A percentile compares a stretch with the other conserved stretches of the same genome.
Conservation (phyloP, 1,140 invertebrate species). For the Littorina saxatilis region DNA sequence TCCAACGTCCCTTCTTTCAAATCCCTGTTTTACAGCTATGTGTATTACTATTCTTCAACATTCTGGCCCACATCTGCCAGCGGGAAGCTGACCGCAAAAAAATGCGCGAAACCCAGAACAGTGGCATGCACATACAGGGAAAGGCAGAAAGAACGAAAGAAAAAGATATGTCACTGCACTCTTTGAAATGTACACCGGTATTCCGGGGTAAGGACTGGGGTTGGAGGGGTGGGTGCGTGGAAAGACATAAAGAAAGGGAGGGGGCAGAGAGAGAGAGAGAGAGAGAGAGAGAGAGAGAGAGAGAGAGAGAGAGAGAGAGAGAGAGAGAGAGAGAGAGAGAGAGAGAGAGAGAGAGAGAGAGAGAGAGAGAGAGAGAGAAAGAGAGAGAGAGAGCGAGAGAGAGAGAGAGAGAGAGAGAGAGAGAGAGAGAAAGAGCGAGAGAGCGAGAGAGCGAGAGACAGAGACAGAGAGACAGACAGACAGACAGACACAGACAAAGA, state of each 20-base stretch:
- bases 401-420: no score
- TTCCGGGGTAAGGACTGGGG: not conserved
- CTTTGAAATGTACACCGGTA: no score
- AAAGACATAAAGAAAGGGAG: slow-evolving; percentile 1
- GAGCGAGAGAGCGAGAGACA: no score
- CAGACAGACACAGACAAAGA: not conserved
- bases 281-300: slow-evolving; percentile 28
- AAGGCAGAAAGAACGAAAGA: not conserved
- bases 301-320: not conserved
- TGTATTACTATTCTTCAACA: no score
- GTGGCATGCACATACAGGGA: no score
- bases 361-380: not conserved
- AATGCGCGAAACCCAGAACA: no score
- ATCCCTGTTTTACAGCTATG: no score
- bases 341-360: not conserved
- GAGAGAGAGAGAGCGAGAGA: no score
- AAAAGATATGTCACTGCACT: not conserved
- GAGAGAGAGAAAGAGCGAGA: no score
- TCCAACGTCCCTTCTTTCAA: no score
- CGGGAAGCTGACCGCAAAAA: no score
- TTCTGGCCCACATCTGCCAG: no score
- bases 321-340: slow-evolving; percentile 16
- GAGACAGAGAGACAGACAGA: not conserved
- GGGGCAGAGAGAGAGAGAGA: slow-evolving; percentile 11
- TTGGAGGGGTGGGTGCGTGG: not conserved